Evolutionary conservation across 1,140 invertebrate species (phyloP).

Genomic region (Cotesia vestalis): DNA sequence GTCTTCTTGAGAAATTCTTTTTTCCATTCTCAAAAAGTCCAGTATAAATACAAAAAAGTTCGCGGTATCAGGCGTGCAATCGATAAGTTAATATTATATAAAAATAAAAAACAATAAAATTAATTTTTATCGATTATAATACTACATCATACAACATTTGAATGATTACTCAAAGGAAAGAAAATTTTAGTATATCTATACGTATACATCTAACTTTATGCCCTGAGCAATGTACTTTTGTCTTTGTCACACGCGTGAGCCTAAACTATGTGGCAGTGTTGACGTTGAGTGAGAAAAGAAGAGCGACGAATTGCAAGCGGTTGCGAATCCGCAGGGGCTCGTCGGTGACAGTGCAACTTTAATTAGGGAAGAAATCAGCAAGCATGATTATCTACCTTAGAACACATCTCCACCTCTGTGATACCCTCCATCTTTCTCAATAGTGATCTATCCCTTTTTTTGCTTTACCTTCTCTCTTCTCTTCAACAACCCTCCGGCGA

Average conservation of each 20-base stretch:
- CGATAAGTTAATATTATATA: too few relatives aligned
- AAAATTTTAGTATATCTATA: slow-evolving; percentile 12
- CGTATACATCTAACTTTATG: slow-evolving; percentile 48
- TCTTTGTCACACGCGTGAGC: slow-evolving; percentile 48
- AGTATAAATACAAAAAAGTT: too few relatives aligned
- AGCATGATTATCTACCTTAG: slow-evolving; percentile 67
- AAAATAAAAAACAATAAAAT: not conserved
- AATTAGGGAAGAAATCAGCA: slow-evolving; percentile 67
- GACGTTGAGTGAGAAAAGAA: slow-evolving; percentile 10
- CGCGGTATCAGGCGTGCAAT: too few relatives aligned
- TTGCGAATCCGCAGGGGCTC: slow-evolving; percentile 40
- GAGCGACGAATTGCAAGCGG: slow-evolving; percentile 13
- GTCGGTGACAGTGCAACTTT: slow-evolving; percentile 64
- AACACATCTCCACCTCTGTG: slow-evolving; percentile 42
- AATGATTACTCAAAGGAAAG: too few relatives aligned
- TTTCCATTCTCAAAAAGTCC: too few relatives aligned
- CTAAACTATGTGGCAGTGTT: slow-evolving; percentile 20
- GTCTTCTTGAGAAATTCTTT: too few relatives aligned
- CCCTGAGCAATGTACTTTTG: slow-evolving; percentile 51
- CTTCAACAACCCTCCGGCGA: slow-evolving; percentile 28
- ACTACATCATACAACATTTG: slow-evolving; percentile 3
- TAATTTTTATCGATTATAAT: slow-evolving; percentile 1
- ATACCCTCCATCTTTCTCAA: slow-evolving; percentile 25
- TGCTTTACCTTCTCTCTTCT: not conserved
- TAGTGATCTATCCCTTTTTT: slow-evolving; percentile 21